Evolutionary conservation across 2,797 vertebrate species (phyloP).

Genomic region (Hemitrygon akajei): DNA sequence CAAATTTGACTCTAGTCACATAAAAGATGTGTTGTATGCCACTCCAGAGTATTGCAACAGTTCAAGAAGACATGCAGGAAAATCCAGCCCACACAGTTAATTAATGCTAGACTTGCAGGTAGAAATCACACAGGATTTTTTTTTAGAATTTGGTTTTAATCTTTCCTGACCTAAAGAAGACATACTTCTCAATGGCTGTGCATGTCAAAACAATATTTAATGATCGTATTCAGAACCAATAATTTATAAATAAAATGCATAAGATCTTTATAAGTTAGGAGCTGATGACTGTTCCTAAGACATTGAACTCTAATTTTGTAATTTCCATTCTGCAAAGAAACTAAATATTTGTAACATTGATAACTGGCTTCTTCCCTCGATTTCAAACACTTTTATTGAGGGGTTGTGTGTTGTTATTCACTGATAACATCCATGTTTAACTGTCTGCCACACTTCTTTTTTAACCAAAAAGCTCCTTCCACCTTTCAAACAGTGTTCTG

Average conservation of each 20-base stretch:
- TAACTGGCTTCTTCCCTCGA: neutral
- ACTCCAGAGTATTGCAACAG: neutral
- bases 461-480: neutral
- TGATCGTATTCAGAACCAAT: neutral
- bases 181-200: neutral
- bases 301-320: neutral
- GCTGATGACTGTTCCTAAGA: neutral
- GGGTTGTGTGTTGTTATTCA: neutral
- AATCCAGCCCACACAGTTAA: neutral
- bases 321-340: neutral
- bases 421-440: neutral
- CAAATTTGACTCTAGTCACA: neutral
- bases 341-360: neutral
- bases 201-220: neutral
- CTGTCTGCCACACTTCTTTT: neutral
- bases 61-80: neutral
- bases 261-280: neutral
- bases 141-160: neutral
- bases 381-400: neutral
- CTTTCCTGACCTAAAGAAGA: neutral
- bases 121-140: neutral
- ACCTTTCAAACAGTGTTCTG: neutral
- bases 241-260: neutral
- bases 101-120: neutral
- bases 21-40: too few species aligned